These are phyloP conservation scores for Pelecanoides urinatrix DNA, from an alignment of 2,113 vertebrate genomes.

Conservation along the genomic window DNA sequence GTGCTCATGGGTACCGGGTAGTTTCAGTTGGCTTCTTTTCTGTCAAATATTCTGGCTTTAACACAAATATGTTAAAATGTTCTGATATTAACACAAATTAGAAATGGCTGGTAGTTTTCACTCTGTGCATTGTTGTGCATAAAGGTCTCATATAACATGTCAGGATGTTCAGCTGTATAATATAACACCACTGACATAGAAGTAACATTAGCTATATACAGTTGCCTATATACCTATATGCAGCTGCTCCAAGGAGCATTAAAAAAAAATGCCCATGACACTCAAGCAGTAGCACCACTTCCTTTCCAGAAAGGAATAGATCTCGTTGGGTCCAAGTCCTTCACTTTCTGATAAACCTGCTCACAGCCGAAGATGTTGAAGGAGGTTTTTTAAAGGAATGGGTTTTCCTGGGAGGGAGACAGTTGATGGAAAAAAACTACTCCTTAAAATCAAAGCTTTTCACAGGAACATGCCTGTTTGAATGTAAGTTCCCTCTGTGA, in stretches of 20 bases:
- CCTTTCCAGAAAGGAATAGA: not conserved
- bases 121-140: not conserved
- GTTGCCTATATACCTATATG: too few species aligned
- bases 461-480: not conserved
- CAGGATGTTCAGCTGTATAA: not conserved
- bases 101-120: not conserved
- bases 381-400: not conserved
- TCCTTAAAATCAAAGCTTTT: not conserved
- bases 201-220: not conserved
- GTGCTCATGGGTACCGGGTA: not conserved
- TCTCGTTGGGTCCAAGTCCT: not conserved
- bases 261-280: not conserved
- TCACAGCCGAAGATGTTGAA: not conserved
- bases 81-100: not conserved
- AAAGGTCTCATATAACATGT: not conserved
- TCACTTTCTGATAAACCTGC: not conserved
- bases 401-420: rapidly evolving
- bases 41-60: not conserved
- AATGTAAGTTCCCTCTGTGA: not conserved
- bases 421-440: not conserved
- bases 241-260: not conserved
- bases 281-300: not conserved
- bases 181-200: not conserved
- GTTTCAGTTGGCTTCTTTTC: not conserved
- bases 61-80: too few species aligned